phyloP scores from a whole-genome alignment of 2,797 vertebrate genomes.

The Sciurus vulgaris region DNA sequence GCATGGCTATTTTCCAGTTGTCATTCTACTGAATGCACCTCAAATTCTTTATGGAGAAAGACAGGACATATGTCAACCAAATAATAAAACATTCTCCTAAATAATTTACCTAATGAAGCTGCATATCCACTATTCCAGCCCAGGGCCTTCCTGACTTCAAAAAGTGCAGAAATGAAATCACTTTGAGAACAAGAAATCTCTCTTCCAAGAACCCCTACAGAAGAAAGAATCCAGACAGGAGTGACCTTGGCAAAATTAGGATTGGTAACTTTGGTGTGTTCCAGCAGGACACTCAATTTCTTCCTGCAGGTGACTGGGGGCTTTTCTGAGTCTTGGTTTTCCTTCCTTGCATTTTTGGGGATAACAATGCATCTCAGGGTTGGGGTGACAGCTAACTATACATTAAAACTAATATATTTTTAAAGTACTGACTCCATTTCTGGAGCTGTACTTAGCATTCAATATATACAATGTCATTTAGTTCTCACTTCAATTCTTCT shows the following conservation, averaged over 20 bases:
- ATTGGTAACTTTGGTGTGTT: background rate
- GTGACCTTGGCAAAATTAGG: background rate
- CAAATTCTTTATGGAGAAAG: conserved; percentile 48
- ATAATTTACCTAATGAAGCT: conserved; percentile 42
- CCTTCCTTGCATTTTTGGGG: conserved; percentile 52
- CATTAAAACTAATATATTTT: conserved; percentile 14
- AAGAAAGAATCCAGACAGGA: background rate
- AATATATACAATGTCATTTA: background rate
- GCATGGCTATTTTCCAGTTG: background rate
- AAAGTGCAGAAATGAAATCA: conserved; percentile 36
- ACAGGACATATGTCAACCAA: conserved; percentile 23
- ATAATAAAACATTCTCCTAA: conserved; percentile 23
- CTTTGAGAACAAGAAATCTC: conserved; percentile 44
- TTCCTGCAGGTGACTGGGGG: background rate
- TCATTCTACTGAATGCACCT: background rate
- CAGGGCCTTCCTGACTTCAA: conserved; percentile 53
- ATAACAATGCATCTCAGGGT: background rate
- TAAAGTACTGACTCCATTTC: background rate
- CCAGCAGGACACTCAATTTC: background rate
- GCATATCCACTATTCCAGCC: conserved; percentile 1
- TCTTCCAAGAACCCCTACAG: background rate
- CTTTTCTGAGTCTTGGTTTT: background rate
- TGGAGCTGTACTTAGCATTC: background rate
- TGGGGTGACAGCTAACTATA: background rate
- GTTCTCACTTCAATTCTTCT: background rate